Evolutionary conservation across 2,113 vertebrate species (phyloP).

Genomic region (Tragelaphus scriptus): DNA sequence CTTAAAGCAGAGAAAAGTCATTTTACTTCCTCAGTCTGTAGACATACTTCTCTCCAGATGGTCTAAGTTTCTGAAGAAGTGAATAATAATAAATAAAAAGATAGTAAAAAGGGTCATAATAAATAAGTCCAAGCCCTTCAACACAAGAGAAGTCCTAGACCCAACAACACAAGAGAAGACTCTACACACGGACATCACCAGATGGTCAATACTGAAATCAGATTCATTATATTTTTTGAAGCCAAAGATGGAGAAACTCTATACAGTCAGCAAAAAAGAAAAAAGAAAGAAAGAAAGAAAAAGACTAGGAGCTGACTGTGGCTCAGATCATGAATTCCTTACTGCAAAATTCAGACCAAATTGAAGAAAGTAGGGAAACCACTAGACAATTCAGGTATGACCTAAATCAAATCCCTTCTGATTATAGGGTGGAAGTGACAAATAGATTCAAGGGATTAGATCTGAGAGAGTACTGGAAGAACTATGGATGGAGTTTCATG

Average conservation of each 20-base stretch:
- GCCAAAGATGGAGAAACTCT: neutral
- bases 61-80: neutral
- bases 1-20: neutral
- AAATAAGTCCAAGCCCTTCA: neutral
- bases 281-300: neutral
- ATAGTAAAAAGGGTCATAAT: neutral
- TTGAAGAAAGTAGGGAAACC: neutral
- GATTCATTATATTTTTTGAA: neutral
- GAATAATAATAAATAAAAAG: neutral
- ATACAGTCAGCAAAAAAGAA: neutral
- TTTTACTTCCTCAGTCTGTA: neutral
- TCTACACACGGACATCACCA: neutral
- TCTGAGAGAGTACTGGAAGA: neutral
- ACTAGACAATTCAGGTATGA: neutral
- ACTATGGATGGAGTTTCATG: neutral
- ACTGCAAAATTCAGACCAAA: neutral
- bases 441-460: neutral
- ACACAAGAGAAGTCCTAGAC: neutral
- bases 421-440: neutral
- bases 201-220: neutral
- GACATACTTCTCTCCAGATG: neutral
- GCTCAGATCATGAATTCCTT: neutral
- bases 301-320: neutral
- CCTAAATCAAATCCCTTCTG: neutral
- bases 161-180: neutral